Evolutionary conservation across 2,797 vertebrate species (phyloP), one percentile per base, ranked within the genome.

Genomic region (Melanotaenia pygmaea): DNA sequence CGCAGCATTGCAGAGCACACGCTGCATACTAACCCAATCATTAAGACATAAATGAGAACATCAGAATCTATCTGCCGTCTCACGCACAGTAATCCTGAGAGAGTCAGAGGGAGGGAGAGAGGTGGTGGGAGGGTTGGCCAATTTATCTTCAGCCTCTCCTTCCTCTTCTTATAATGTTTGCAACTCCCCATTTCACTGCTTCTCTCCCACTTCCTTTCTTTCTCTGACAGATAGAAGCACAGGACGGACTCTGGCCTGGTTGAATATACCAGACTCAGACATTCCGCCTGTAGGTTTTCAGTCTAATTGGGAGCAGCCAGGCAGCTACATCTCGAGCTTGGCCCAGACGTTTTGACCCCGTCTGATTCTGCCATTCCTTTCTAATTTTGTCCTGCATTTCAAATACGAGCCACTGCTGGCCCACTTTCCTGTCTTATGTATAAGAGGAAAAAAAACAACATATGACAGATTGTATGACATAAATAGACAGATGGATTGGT

Each of bases 21-120:
- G 85, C 82, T 88, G 94, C 91, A 95, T 94, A 93, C 93, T 94
- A 95, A 96, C 94, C 93, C 93, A 93, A 94, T 96, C 94, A 96
- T 96, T 96, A 96, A 93, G 91, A 93, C 80, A 88, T 91, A 90
- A 92, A 93, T 91, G 88, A 89, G 89, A 90, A 92, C 88, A 91
- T 92, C 89, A 89, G 80, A 92, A 92, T 91, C 89, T 90, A 88
- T 91, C 90, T 92, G 88, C 89, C 90, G 89, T 88, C 88, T 89
- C 28, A 60, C 83, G 81, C 86, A 90, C 77, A 87, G 86, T 75
- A 81, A 83, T 85, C 84, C 86, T 79, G 81, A 77, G 89, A 83
- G 85, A 79, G 74, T 47, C 53, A 58, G 76, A 34, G 67, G 32
- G 79, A 75, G 70, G 22, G 53, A 35, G 79, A 43, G 71, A 57